Percentiles rank a stretch among this genome's conserved stretches.
Conservation (phyloP, 2,888 invertebrate genomes). For the Scaptomyza cyrtandrae region DNA sequence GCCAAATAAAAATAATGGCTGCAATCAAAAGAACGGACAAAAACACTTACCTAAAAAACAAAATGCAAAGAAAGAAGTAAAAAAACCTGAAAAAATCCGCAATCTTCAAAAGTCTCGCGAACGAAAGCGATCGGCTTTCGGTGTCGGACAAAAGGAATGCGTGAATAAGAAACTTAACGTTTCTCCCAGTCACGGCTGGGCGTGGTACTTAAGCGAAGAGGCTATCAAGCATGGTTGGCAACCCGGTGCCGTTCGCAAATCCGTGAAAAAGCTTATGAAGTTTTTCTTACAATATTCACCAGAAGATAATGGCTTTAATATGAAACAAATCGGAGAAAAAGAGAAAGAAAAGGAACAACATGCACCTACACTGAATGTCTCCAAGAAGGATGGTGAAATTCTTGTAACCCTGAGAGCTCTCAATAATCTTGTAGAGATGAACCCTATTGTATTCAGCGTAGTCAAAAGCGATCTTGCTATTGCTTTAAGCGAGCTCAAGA, state of each 20-base stretch:
- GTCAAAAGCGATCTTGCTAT: slow-evolving; percentile 86
- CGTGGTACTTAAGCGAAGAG: slow-evolving; percentile 85
- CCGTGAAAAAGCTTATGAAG: slow-evolving; percentile 82
- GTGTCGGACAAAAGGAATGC: slow-evolving; percentile 86
- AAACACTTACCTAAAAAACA: background rate
- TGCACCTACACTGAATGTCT: slow-evolving; percentile 87
- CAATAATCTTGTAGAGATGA: slow-evolving; percentile 59
- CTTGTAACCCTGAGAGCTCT: slow-evolving; percentile 85
- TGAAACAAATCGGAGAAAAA: slow-evolving; percentile 80
- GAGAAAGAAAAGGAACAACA: slow-evolving; percentile 41
- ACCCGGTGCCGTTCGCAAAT: slow-evolving; percentile 82
- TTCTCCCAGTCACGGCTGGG: slow-evolving; percentile 88
- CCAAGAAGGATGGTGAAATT: slow-evolving; percentile 88
- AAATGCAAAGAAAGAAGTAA: rapidly evolving
- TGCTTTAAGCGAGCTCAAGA: slow-evolving; percentile 86
- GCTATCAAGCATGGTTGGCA: slow-evolving; percentile 80
- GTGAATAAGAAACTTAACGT: slow-evolving; percentile 85
- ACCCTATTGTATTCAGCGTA: slow-evolving; percentile 89
- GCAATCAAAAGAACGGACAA: background rate
- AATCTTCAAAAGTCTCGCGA: slow-evolving; percentile 18
- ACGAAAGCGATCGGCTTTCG: slow-evolving; percentile 73
- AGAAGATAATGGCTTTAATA: slow-evolving; percentile 55
- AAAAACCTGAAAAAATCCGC: background rate
- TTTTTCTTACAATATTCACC: slow-evolving; percentile 77
- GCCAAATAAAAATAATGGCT: slow-evolving; percentile 12